Evolutionary conservation across 2,113 vertebrate species (phyloP), one percentile per base, ranked within the genome.

Genomic region (Gopherus evgoodei): DNA sequence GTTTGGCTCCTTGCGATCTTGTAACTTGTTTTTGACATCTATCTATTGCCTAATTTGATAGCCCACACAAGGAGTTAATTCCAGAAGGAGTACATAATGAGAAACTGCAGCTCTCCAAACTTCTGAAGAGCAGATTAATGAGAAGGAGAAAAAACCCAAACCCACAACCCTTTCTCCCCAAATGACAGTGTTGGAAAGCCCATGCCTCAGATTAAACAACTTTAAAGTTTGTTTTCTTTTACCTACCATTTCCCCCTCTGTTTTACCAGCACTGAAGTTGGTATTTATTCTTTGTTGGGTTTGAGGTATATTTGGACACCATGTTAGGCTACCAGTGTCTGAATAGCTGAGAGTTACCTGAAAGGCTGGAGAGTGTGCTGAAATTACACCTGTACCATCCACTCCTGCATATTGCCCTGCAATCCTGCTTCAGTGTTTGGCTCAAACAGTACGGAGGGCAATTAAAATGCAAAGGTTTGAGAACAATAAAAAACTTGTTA

Each of bases 61-160:
- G 94, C 94, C 92, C 94, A 97, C 95, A 96, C 95, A 96, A 92
- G 94, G 94, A 95, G 96, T 97, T 97, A 97, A 97, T 96, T 97
- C 97, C 95, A 97, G 93, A 91, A 96, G 93, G 96, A 97, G 93
- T 97, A 90, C 75, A 76, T 95, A 97, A 97, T 96, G 90, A 97
- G 54, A 87, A 94, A 81, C 87, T 59, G 95, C 27, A 95, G 91
- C 89, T 97, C 87, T 93, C 94, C 93, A 84, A 95, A 93, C 44
- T 96, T 96, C 95, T 95, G 90, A 95, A 86, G 80, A 93, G 79
- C 53, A 10, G 0, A 83, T 95, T 95, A 97, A 95, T 94, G 92
- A 96, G 94, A 97, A 93, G 79, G 94, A 94, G 75, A 93, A 92
- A 87, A 92, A 93, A 88, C 91, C 90, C 93, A 95, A 79, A 89